Conservation (phyloP, 2,888 invertebrate genomes). For the Cyrtodaria siliqua region DNA sequence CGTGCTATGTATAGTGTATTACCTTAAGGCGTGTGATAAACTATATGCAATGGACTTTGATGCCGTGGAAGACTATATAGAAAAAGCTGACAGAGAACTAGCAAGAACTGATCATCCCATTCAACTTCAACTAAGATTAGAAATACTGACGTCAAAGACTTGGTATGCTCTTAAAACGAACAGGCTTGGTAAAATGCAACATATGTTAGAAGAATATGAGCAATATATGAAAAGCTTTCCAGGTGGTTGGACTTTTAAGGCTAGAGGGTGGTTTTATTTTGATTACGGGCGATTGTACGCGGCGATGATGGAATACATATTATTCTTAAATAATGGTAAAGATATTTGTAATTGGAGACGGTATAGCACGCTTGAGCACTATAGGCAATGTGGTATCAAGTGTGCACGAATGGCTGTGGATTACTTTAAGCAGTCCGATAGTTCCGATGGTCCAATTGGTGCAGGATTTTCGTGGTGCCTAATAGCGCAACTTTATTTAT, state of each 20-base stretch:
- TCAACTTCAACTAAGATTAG: conserved; percentile 7
- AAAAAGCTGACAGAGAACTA: not conserved
- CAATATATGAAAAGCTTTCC: conserved; percentile 7
- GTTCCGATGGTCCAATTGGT: conserved; percentile 21
- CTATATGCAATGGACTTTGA: conserved; percentile 7
- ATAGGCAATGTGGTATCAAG: not conserved
- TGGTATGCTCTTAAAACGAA: conserved; percentile 7
- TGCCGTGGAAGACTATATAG: not conserved
- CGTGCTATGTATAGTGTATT: conserved; percentile 6
- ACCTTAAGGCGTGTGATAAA: conserved; percentile 17
- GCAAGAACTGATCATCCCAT: not conserved
- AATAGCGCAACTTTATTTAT: not conserved
- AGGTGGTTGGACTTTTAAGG: conserved; percentile 5
- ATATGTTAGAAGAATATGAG: conserved; percentile 2
- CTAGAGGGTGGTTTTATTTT: conserved; percentile 20
- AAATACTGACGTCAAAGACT: conserved; percentile 15
- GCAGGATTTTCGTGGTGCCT: conserved; percentile 7
- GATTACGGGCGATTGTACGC: conserved; percentile 8
- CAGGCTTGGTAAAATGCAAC: conserved; percentile 12
- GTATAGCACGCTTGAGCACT: not conserved
- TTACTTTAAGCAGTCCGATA: conserved; percentile 7
- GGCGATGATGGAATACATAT: not conserved
- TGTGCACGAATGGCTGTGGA: conserved; percentile 13
- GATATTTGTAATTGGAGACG: not conserved
- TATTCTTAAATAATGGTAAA: not conserved